Conservation (phyloP, 2,888 invertebrate species). For the Microctonus hyperodae region DNA sequence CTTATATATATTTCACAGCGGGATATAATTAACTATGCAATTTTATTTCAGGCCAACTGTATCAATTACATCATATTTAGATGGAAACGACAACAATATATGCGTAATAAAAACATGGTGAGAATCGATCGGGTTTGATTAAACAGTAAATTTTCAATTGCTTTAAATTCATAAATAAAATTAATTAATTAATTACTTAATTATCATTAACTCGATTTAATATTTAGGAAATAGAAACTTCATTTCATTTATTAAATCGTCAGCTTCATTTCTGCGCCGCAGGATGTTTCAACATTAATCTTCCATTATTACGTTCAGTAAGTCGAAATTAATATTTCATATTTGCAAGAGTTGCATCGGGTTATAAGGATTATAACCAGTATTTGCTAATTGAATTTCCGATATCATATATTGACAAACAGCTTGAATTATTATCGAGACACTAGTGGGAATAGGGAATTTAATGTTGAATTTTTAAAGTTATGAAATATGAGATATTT, state of each 20-base stretch:
- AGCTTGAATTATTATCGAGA: not conserved
- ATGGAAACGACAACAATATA: constrained; percentile 43
- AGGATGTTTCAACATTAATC: constrained; percentile 55
- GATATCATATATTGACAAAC: not conserved
- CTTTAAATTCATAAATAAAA: too few species aligned
- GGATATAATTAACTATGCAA: constrained; percentile 20
- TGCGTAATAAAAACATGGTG: constrained; percentile 31
- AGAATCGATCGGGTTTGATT: constrained; percentile 1
- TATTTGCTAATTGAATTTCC: not conserved
- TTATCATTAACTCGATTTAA: not conserved
- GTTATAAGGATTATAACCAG: too few species aligned
- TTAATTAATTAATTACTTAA: not conserved
- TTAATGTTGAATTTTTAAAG: not conserved
- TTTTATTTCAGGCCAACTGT: constrained; percentile 50
- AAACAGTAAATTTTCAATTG: too few species aligned
- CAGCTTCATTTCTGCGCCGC: constrained; percentile 54
- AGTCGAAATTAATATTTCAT: constrained; percentile 32
- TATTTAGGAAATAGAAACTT: constrained; percentile 40
- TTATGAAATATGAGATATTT: not conserved
- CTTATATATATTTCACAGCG: not conserved
- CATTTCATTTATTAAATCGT: constrained; percentile 51
- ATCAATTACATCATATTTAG: constrained; percentile 49
- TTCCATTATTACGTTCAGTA: constrained; percentile 55
- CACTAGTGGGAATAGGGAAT: constrained; percentile 5
- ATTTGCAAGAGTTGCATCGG: not conserved